Percentiles rank a stretch among this genome's conserved stretches.
Evolutionary conservation across 2,888 invertebrate genomes (phyloP).

Genomic region (Nebria brevicollis): DNA sequence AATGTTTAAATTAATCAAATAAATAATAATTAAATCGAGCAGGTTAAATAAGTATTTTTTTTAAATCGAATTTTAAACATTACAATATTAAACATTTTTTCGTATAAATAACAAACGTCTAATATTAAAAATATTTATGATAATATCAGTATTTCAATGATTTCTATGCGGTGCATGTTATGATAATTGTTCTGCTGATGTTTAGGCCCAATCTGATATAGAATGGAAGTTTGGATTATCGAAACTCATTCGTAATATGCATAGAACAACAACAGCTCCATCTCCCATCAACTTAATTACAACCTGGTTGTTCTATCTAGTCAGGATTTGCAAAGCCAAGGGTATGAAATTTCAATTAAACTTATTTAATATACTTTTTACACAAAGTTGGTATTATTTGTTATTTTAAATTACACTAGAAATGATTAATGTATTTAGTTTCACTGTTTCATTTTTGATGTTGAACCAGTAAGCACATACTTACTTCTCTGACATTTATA

Average conservation of each 20-base stretch:
- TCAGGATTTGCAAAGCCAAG: conserved; percentile 76
- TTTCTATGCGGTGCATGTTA: background rate
- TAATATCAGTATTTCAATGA: conserved; percentile 3
- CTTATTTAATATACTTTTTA: conserved; percentile 21
- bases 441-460: background rate
- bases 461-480: background rate
- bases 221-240: conserved; percentile 99
- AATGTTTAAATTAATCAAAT: conserved; percentile 33
- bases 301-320: conserved; percentile 89
- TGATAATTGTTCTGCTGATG: conserved; percentile 45
- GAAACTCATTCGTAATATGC: conserved; percentile 98
- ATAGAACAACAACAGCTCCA: conserved; percentile 95
- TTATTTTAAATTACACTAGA: background rate
- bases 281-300: conserved; percentile 97
- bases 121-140: conserved; percentile 7
- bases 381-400: conserved; percentile 13
- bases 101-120: background rate
- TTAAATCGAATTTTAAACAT: conserved; percentile 9
- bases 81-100: background rate
- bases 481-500: background rate
- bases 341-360: conserved; percentile 54
- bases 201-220: conserved; percentile 97
- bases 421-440: background rate
- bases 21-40: conserved; percentile 33
- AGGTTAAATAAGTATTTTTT: conserved; percentile 46